phyloP scores from a whole-genome alignment of 2,888 invertebrate species.

The Syrista parreyssii region DNA sequence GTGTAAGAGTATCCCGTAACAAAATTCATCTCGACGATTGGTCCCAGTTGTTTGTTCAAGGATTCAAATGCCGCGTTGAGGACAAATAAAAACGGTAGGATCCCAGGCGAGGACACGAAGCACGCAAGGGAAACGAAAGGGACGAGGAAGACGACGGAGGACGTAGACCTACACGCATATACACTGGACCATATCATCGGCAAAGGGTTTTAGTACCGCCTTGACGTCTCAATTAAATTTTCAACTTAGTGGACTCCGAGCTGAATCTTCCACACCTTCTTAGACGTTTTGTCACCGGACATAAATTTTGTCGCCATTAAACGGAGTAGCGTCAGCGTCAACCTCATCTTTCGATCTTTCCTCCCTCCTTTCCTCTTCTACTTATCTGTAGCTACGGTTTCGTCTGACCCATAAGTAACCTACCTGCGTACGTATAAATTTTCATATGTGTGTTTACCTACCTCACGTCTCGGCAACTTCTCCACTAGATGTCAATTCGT shows the following conservation, averaged over 20 bases:
- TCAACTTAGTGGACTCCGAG: slow-evolving; percentile 20
- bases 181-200: not conserved
- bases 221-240: slow-evolving; percentile 56
- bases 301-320: slow-evolving; percentile 6
- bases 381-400: not conserved
- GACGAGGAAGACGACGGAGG: not conserved
- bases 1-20: not conserved
- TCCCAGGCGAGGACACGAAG: not conserved
- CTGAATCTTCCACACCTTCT: not conserved
- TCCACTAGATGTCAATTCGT: not conserved
- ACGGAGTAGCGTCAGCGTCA: slow-evolving; percentile 14
- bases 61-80: not conserved
- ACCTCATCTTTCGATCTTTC: slow-evolving; percentile 7
- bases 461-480: not conserved
- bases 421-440: not conserved
- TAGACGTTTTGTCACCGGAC: not conserved
- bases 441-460: not conserved
- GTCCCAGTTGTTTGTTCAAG: not conserved
- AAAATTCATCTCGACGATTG: not conserved
- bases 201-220: slow-evolving; percentile 41
- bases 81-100: not conserved
- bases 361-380: not conserved
- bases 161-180: not conserved
- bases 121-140: not conserved
- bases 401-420: not conserved